Evolutionary conservation across 2,797 vertebrate genomes (phyloP).

Genomic region (Tolypeutes matacus): DNA sequence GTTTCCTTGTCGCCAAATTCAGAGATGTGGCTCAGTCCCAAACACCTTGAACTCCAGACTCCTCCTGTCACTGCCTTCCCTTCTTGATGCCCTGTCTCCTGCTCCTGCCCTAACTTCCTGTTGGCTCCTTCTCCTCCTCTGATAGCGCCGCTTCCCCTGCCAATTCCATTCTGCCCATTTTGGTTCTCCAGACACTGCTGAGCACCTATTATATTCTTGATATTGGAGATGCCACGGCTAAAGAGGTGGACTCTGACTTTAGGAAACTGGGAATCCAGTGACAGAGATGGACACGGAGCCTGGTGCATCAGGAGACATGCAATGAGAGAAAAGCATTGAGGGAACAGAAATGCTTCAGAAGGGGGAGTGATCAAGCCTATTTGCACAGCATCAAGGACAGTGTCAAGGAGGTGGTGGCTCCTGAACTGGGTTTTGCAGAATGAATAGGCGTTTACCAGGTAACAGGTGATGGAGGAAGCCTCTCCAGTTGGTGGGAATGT

Average conservation of each 20-base stretch:
- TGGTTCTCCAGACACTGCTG: not conserved
- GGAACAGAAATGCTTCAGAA: not conserved
- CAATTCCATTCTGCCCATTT: not conserved
- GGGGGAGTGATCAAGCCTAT: not conserved
- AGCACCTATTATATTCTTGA: not conserved
- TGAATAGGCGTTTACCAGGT: not conserved
- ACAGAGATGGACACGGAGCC: not conserved
- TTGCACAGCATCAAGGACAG: not conserved
- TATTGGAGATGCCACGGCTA: not conserved
- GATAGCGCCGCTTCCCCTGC: not conserved
- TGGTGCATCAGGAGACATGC: rapidly evolving
- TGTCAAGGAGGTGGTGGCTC: not conserved
- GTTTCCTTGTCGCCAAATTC: not conserved
- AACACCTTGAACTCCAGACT: not conserved
- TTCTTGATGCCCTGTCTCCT: not conserved
- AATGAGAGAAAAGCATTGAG: not conserved
- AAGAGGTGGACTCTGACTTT: not conserved
- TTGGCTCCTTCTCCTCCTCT: not conserved
- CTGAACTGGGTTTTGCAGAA: constrained; percentile 29
- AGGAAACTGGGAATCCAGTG: not conserved
- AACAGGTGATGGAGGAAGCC: not conserved
- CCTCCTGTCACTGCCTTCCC: not conserved
- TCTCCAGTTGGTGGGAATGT: not conserved
- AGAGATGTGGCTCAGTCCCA: not conserved
- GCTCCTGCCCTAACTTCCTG: not conserved